These are phyloP conservation scores for Mareca penelope DNA, from an alignment of 2,797 vertebrate species.

Conservation along the genomic window DNA sequence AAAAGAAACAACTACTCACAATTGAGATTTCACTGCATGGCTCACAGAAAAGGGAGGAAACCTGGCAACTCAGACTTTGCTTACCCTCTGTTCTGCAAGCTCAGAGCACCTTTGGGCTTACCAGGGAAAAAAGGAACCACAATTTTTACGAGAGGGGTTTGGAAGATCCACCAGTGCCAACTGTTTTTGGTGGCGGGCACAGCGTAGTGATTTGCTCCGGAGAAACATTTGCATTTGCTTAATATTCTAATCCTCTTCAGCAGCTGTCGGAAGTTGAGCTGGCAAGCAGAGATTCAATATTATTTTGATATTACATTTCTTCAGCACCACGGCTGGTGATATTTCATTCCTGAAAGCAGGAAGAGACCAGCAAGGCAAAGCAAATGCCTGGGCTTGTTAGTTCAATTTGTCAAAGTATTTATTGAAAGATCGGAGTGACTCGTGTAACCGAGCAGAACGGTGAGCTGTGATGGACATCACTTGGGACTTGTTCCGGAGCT, in stretches of 20 bases:
- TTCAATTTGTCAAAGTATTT: constrained; percentile 19
- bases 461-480: not conserved
- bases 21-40: not conserved
- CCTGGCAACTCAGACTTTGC: not conserved
- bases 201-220: not conserved
- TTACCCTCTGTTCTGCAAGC: not conserved
- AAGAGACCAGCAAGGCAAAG: constrained; percentile 10
- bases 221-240: constrained; percentile 23
- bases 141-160: not conserved
- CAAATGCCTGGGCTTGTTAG: not conserved
- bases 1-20: no score
- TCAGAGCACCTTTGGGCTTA: not conserved
- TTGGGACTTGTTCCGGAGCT: not conserved
- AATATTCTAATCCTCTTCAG: constrained; percentile 17
- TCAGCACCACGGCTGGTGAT: not conserved
- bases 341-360: constrained; percentile 32
- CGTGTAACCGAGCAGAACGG: not conserved
- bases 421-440: not conserved
- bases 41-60: not conserved
- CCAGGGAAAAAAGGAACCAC: not conserved
- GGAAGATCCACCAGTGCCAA: not conserved
- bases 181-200: not conserved
- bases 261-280: not conserved
- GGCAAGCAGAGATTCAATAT: constrained; percentile 19
- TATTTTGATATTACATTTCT: constrained; percentile 7